These are phyloP conservation scores for Eubasilissa regina DNA, from an alignment of 1,140 invertebrate species.

Conservation along the genomic window DNA sequence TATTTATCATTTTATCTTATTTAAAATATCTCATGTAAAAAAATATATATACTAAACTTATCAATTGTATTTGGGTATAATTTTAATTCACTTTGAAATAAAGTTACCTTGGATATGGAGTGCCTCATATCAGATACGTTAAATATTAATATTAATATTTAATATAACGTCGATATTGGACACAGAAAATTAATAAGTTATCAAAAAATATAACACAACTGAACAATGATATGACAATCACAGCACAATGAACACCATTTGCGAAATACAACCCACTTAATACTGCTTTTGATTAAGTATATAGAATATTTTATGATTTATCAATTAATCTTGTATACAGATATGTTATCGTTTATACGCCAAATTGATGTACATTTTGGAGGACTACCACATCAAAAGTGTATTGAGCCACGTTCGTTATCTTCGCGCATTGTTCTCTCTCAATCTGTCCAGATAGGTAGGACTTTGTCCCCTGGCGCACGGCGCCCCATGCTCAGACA, in stretches of 20 bases:
- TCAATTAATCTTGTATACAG: slow-evolving; percentile 25
- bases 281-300: slow-evolving; percentile 1
- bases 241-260: slow-evolving; percentile 1
- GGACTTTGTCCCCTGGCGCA: too few relatives aligned
- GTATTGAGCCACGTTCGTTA: neutral
- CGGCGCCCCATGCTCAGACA: too few relatives aligned
- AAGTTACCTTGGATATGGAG: neutral
- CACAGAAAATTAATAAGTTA: neutral
- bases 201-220: neutral
- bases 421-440: slow-evolving; percentile 14
- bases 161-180: neutral
- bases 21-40: too few relatives aligned
- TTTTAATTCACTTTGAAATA: neutral
- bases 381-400: neutral
- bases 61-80: neutral
- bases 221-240: neutral
- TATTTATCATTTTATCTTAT: neutral
- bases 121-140: neutral
- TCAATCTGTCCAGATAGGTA: neutral
- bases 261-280: neutral
- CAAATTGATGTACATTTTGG: slow-evolving; percentile 17
- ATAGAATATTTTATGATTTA: slow-evolving; percentile 14
- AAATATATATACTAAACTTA: too few relatives aligned
- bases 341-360: slow-evolving; percentile 24
- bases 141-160: neutral